Conservation (phyloP, 2,797 vertebrate genomes). For the Poeciliopsis presidionis region DNA sequence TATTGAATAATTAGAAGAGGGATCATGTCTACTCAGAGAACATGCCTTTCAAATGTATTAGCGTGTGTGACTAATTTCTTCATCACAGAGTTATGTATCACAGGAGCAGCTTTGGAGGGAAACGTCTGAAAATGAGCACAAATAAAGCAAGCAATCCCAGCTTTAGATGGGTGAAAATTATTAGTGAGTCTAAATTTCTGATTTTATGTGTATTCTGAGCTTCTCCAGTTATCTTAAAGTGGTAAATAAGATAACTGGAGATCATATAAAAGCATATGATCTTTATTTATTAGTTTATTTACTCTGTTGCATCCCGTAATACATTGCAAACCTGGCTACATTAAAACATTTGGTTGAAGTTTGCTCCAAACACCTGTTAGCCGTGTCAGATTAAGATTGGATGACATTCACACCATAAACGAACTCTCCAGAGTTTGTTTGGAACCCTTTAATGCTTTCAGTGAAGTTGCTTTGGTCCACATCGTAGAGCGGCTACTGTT, state of each 20-base stretch:
- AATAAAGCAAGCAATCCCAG: constrained; percentile 24
- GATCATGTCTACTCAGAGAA: constrained; percentile 72
- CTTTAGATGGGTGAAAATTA: constrained; percentile 19
- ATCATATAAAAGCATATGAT: too few relatives aligned
- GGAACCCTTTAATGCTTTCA: neutral
- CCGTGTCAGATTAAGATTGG: neutral
- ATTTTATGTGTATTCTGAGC: constrained; percentile 1
- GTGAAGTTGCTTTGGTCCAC: neutral
- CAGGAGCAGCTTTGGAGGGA: constrained; percentile 8
- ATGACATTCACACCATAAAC: neutral
- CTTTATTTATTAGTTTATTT: neutral
- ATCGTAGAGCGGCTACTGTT: neutral
- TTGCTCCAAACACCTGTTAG: neutral
- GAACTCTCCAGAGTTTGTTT: neutral
- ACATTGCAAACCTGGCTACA: neutral
- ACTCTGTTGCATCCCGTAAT: neutral
- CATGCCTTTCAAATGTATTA: constrained; percentile 66
- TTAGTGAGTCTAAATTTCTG: constrained; percentile 32
- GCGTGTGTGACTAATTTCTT: constrained; percentile 57
- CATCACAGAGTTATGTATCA: constrained; percentile 32
- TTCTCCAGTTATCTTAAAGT: constrained; percentile 5
- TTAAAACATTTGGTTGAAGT: neutral
- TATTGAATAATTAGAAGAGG: constrained; percentile 79
- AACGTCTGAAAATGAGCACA: constrained; percentile 20
- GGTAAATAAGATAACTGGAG: constrained; percentile 3